Evolutionary conservation across 2,888 invertebrate genomes (phyloP).

Genomic region (Octodonta nipae): DNA sequence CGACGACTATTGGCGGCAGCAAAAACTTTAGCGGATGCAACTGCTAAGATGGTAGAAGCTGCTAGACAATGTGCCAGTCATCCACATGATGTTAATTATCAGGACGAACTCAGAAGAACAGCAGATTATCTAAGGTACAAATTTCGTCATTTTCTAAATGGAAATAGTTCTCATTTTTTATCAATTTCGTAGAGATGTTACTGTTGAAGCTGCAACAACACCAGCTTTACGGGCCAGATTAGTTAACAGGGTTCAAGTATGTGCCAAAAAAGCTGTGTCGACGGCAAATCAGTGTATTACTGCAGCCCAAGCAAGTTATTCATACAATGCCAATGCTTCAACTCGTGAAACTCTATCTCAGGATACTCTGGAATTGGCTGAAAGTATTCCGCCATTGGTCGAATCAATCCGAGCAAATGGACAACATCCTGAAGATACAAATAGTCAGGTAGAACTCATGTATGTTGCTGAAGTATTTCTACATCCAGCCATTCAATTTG

Average conservation of each 20-base stretch:
- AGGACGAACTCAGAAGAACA: constrained; percentile 71
- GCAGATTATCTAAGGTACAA: constrained; percentile 69
- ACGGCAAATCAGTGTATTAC: constrained; percentile 85
- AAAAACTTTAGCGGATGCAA: constrained; percentile 88
- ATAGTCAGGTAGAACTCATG: constrained; percentile 67
- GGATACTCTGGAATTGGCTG: constrained; percentile 61
- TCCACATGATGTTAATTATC: constrained; percentile 64
- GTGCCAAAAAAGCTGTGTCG: constrained; percentile 73
- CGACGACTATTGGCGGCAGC: constrained; percentile 85
- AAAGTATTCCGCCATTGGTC: constrained; percentile 67
- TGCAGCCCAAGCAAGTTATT: constrained; percentile 69
- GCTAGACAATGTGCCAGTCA: constrained; percentile 82
- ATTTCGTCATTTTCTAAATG: background rate
- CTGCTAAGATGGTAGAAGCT: constrained; percentile 87
- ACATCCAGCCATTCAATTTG: constrained; percentile 57
- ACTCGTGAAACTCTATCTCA: constrained; percentile 60
- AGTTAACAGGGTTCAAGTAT: constrained; percentile 53
- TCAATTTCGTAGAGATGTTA: constrained; percentile 52
- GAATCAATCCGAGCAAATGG: constrained; percentile 63
- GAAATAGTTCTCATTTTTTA: background rate
- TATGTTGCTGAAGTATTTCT: constrained; percentile 73
- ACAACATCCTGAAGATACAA: constrained; percentile 55
- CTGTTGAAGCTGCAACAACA: constrained; percentile 68
- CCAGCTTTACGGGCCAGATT: constrained; percentile 61
- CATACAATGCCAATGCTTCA: constrained; percentile 54